These are phyloP conservation scores for Mayetiola destructor DNA, from an alignment of 2,888 invertebrate genomes.

Conservation along the genomic window DNA sequence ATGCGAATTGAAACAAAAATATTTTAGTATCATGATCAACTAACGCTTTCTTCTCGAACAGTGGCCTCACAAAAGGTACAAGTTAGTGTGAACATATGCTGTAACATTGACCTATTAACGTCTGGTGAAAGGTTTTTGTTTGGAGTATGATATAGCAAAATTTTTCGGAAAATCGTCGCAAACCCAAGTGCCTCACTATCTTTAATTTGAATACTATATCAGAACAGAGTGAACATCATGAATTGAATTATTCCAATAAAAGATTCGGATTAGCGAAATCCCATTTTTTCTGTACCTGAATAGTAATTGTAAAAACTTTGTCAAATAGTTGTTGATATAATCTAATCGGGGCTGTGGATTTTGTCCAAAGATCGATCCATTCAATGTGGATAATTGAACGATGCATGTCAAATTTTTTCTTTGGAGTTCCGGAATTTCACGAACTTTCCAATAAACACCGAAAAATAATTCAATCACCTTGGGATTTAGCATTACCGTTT, in stretches of 20 bases:
- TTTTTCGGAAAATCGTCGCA: slow-evolving; percentile 48
- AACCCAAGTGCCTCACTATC: slow-evolving; percentile 54
- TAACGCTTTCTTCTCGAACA: slow-evolving; percentile 49
- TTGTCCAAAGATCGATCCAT: slow-evolving; percentile 41
- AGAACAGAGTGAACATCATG: slow-evolving; percentile 28
- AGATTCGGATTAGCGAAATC: neutral
- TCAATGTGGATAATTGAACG: slow-evolving; percentile 60
- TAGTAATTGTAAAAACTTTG: slow-evolving; percentile 45
- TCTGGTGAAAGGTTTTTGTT: slow-evolving; percentile 38
- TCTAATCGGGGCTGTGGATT: slow-evolving; percentile 35
- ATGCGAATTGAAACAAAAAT: too few species aligned
- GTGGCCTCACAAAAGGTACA: slow-evolving; percentile 49
- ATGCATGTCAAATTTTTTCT: slow-evolving; percentile 69
- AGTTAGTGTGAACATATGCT: slow-evolving; percentile 46
- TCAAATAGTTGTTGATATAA: slow-evolving; percentile 45
- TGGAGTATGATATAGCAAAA: slow-evolving; percentile 42
- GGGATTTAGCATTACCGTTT: slow-evolving; percentile 59
- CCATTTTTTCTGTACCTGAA: slow-evolving; percentile 34
- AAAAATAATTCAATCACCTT: slow-evolving; percentile 64
- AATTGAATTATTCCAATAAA: neutral
- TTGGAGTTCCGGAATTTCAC: slow-evolving; percentile 56
- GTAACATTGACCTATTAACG: slow-evolving; percentile 41
- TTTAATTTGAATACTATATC: slow-evolving; percentile 39
- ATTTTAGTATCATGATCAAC: slow-evolving; percentile 25
- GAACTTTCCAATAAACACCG: slow-evolving; percentile 66